These are phyloP conservation scores for Pica pica DNA, from an alignment of 2,113 vertebrate genomes.

Conservation along the genomic window DNA sequence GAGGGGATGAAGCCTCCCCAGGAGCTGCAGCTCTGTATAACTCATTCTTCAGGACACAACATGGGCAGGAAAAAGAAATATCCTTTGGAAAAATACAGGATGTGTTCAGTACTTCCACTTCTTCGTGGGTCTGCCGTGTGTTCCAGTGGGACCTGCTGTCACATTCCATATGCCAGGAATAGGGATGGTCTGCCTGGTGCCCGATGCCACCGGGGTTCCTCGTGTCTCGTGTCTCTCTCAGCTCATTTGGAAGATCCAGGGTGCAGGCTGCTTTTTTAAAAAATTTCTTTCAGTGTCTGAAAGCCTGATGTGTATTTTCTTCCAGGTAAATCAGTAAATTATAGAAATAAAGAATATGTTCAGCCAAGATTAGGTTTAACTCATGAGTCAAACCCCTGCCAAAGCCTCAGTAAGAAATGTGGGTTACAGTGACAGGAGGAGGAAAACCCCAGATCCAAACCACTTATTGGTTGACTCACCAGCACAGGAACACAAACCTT, in stretches of 20 bases:
- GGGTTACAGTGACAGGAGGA: not conserved
- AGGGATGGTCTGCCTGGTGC: not conserved
- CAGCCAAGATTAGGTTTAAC: not conserved
- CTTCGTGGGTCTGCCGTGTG: not conserved
- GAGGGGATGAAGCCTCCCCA: not conserved
- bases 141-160: not conserved
- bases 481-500: not conserved
- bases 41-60: not conserved
- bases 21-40: not conserved
- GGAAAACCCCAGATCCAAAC: not conserved
- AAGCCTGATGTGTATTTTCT: not conserved
- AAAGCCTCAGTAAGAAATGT: not conserved
- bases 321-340: not conserved
- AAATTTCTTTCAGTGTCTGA: not conserved
- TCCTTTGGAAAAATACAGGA: not conserved
- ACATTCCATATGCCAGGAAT: not conserved
- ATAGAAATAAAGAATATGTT: not conserved
- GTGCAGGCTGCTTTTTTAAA: not conserved
- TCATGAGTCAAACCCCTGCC: not conserved
- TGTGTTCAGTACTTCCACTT: not conserved
- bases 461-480: not conserved
- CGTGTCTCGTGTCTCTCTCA: not conserved
- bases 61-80: not conserved
- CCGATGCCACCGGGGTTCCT: not conserved
- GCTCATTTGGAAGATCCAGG: not conserved